Conservation (phyloP, 1,140 invertebrate species). For the Helicoverpa armigera region DNA sequence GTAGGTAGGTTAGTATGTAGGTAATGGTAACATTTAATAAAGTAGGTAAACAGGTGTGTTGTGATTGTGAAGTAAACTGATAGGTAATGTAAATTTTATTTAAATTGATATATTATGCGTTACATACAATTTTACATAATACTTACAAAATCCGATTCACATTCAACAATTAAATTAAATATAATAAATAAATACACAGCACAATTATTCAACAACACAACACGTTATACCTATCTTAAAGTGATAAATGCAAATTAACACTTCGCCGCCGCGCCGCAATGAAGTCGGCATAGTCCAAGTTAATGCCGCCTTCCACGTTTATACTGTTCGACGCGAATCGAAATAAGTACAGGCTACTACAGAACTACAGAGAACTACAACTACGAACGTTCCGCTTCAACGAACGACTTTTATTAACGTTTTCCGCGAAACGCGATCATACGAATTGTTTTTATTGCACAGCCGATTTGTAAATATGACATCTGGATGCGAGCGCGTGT, state of each 20-base stretch:
- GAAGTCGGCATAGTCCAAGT: slow-evolving; percentile 51
- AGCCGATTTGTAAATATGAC: slow-evolving; percentile 51
- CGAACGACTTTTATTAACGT: slow-evolving; percentile 68
- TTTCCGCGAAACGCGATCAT: slow-evolving; percentile 68
- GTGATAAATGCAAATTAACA: slow-evolving; percentile 38
- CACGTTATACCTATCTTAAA: slow-evolving; percentile 16
- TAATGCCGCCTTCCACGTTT: slow-evolving; percentile 59
- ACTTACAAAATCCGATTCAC: neutral
- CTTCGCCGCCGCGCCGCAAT: slow-evolving; percentile 9
- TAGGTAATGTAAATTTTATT: too few relatives aligned
- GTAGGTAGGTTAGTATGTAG: neutral
- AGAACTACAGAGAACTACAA: neutral
- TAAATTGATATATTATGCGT: too few relatives aligned
- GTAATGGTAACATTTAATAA: neutral
- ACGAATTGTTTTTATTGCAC: slow-evolving; percentile 66
- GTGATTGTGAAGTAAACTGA: neutral
- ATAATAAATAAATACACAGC: neutral
- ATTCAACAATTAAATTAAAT: neutral
- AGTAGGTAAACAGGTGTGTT: neutral
- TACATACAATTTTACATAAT: too few relatives aligned
- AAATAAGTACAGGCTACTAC: slow-evolving; percentile 45
- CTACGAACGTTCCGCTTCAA: slow-evolving; percentile 64
- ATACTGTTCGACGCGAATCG: slow-evolving; percentile 43
- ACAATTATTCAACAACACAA: neutral
- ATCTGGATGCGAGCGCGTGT: slow-evolving; percentile 35